Evolutionary conservation across 2,797 vertebrate species (phyloP), one percentile per base, ranked within the genome.

Genomic region (Falco biarmicus): DNA sequence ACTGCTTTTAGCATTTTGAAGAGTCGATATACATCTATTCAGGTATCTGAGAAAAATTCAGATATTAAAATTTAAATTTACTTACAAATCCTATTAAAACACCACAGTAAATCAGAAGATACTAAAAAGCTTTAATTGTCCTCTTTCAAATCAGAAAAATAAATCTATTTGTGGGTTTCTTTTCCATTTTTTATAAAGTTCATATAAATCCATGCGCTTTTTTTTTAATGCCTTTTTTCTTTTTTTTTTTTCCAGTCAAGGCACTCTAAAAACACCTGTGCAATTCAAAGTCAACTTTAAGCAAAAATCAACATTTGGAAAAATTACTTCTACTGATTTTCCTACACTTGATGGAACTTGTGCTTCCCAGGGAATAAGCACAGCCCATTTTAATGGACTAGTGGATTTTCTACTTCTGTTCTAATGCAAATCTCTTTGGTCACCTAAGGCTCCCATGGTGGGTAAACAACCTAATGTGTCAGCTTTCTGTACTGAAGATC

Each of bases 201-300:
- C 94, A 74, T 85, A 97, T 90, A 95, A 96, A 97, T 88, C 78
- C 91, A 91, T 71, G 48, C 1, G 4, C 48, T 37, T 64, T 57
- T 74, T 43, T 43, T 43, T 60, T 39, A 21, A 81, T 83, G 24
- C 66, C 32, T 18, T 18, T 22, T n/a, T n/a, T 37, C 24, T 45
- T 31, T 26, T 45, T 31, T 41, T 50, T 78, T 76, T 91, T 89
- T 95, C 91, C n/a, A 90, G 89, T 84, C 89, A 95, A 97, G 66
- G 66, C 96, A 97, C 97, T 98, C 97, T 96, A 96, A 89, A 98
- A 97, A 98, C 98, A 98, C 97, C 98, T 98, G 98, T 97, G 97
- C 97, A 98, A 97, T 98, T 97, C 97, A 97, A 69, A 97, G 96
- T 65, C 95, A 97, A 97, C 97, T 98, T 97, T 92, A 96, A 97